Conservation (phyloP, 53 echinoderm and acorn worm genomes). For the Crossaster papposus region DNA sequence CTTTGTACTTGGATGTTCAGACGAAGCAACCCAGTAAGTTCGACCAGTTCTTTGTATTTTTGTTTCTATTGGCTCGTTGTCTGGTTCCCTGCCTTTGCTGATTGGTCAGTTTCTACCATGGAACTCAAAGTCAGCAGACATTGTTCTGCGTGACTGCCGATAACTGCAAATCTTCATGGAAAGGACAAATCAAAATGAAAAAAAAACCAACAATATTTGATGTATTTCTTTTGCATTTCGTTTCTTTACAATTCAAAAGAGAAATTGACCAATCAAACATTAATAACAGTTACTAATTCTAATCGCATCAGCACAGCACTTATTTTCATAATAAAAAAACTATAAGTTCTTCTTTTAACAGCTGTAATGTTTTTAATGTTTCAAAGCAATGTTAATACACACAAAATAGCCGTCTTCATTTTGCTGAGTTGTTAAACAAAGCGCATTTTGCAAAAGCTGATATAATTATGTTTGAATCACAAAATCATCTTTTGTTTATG, state of each 20-base stretch:
- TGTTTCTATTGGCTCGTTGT: constrained; percentile 6
- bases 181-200: neutral
- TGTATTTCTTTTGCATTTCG: neutral
- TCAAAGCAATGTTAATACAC: neutral
- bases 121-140: neutral
- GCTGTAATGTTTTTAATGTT: neutral
- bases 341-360: neutral
- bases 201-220: neutral
- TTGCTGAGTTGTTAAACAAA: neutral
- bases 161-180: neutral
- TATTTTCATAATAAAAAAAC: constrained; percentile 8
- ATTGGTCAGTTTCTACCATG: constrained; percentile 23
- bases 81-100: neutral
- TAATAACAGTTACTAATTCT: neutral
- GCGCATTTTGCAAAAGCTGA: neutral
- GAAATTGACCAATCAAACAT: constrained; percentile 18
- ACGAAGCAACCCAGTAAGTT: constrained; percentile 59
- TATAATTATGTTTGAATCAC: neutral
- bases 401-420: neutral
- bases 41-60: neutral
- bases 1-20: constrained; percentile 66
- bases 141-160: neutral
- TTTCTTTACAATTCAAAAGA: neutral
- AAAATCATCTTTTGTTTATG: too few relatives aligned
- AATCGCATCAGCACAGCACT: neutral